phyloP scores from a whole-genome alignment of 2,797 vertebrate species.

The Coreius guichenoti region DNA sequence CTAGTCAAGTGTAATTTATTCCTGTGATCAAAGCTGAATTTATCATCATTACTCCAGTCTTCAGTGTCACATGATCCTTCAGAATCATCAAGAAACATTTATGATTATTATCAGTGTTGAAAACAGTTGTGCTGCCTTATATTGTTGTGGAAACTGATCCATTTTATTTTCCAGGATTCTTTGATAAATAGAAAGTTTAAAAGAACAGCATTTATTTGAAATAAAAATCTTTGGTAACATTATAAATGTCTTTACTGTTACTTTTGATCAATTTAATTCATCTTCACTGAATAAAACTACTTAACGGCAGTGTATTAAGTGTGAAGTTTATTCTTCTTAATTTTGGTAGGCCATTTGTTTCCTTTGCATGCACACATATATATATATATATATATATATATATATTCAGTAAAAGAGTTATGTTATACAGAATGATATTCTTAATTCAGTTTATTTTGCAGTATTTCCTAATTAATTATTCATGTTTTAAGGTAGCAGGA shows the following conservation, averaged over 20 bases:
- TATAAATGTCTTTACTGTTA: background rate
- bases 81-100: no score
- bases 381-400: no score
- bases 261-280: background rate
- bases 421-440: background rate
- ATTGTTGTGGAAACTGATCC: no score
- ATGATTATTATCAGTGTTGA: no score
- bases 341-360: background rate
- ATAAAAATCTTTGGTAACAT: background rate
- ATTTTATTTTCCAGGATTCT: no score
- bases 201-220: background rate
- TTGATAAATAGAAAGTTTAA: background rate
- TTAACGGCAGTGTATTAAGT: background rate
- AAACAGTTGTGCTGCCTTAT: no score
- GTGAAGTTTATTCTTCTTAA: background rate
- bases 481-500: background rate
- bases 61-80: no score
- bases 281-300: background rate
- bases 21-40: no score
- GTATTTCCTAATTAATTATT: background rate
- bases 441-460: background rate
- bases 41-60: no score
- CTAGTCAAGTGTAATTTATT: no score
- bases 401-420: no score
- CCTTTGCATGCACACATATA: no score